These are phyloP conservation scores for Adrianichthys oophorus DNA, from an alignment of 2,797 vertebrate genomes.

Conservation along the genomic window DNA sequence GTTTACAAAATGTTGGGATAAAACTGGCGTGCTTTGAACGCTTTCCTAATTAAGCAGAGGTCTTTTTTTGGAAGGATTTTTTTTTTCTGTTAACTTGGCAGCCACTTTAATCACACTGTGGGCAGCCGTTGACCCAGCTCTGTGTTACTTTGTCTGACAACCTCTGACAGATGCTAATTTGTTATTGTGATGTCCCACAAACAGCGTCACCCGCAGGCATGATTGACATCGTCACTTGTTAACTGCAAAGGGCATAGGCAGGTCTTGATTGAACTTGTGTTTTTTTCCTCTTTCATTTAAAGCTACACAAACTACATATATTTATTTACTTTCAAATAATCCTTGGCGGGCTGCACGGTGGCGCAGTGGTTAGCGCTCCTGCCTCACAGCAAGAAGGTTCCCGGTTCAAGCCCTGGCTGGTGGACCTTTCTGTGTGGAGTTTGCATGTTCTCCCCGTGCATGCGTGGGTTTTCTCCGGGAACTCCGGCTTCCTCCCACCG, in stretches of 20 bases:
- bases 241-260: slow-evolving; percentile 17
- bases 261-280: slow-evolving; percentile 7
- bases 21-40: slow-evolving; percentile 37
- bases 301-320: neutral
- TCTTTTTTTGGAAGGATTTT: slow-evolving; percentile 29
- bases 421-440: too few species aligned
- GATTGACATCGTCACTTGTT: slow-evolving; percentile 45
- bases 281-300: slow-evolving; percentile 1
- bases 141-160: slow-evolving; percentile 44
- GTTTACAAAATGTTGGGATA: slow-evolving; percentile 23
- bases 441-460: too few species aligned
- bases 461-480: too few species aligned
- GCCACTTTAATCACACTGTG: slow-evolving; percentile 56
- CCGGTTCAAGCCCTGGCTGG: too few species aligned
- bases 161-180: slow-evolving; percentile 67
- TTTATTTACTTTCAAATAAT: neutral
- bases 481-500: too few species aligned
- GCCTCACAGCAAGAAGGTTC: too few species aligned
- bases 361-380: too few species aligned
- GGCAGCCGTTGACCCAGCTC: slow-evolving; percentile 60
- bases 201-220: slow-evolving; percentile 51
- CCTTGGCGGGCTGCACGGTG: too few species aligned
- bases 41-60: slow-evolving; percentile 51
- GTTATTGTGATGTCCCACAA: slow-evolving; percentile 33
- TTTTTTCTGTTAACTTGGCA: slow-evolving; percentile 46